These are phyloP conservation scores for Meganola albula DNA, from an alignment of 2,888 invertebrate species.

Conservation along the genomic window DNA sequence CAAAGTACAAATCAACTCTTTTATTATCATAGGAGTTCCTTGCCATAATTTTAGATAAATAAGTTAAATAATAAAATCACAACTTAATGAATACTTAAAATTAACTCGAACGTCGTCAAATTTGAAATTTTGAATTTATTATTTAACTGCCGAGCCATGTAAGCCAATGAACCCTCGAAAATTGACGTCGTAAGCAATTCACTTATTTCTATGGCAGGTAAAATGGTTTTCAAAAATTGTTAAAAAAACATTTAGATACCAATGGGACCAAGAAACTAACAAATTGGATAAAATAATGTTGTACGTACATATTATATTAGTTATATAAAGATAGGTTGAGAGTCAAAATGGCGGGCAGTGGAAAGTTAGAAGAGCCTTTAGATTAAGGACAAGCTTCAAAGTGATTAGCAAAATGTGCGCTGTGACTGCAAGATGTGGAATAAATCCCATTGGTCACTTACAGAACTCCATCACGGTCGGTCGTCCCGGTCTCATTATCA, in stretches of 20 bases:
- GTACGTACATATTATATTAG: conserved; percentile 24
- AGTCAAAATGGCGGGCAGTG: conserved; percentile 8
- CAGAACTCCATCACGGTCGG: too few species aligned
- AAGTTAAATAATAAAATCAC: conserved; percentile 75
- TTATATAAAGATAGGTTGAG: conserved; percentile 18
- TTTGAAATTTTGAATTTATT: conserved; percentile 55
- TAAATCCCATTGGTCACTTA: too few species aligned
- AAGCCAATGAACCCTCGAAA: conserved; percentile 31
- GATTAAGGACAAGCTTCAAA: too few species aligned
- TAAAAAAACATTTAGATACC: conserved; percentile 57
- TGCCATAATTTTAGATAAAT: conserved; percentile 77
- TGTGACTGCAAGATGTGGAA: too few species aligned
- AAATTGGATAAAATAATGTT: conserved; percentile 47
- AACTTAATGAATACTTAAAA: conserved; percentile 77
- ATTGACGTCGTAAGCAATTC: conserved; percentile 54
- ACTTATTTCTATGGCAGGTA: conserved; percentile 74
- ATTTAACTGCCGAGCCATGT: conserved; percentile 22
- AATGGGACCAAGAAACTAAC: conserved; percentile 49
- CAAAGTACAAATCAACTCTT: conserved; percentile 55
- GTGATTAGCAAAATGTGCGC: too few species aligned
- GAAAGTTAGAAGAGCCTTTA: too few species aligned
- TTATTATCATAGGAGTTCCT: conserved; percentile 72
- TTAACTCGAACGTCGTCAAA: conserved; percentile 62
- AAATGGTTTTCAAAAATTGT: conserved; percentile 66
- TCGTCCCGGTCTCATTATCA: too few species aligned